Base-by-base conservation (phyloP, 2,888 invertebrate species). In the Agrotis clavis region DNA sequence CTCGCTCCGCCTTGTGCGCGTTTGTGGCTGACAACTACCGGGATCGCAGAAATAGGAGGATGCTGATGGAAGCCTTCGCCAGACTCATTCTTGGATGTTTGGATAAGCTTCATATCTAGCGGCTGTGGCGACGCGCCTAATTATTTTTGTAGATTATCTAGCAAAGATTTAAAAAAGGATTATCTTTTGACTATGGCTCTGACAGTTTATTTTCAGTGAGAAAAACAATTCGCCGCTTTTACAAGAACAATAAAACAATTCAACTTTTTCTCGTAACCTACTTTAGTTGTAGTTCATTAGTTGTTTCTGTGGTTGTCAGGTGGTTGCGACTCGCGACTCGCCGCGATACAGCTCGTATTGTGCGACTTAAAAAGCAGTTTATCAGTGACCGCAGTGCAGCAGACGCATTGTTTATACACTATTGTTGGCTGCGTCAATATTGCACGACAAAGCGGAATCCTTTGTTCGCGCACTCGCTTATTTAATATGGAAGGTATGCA, bases 391-490 rank as follows among this genome's bases (percentile, higher is more conserved):
- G 74, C 74, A 74, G 71, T 69, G 83, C 63, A 71, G 66, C 41
- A 71, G 59, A 65, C 57, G 47, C 69, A 71, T 84, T 86, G 74
- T 86, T 77, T 71, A 71, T 74, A 45, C 47, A 72, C 69, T 77
- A 82, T 84, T 85, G 82, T 79, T 59, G 74, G 65, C 57, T 75
- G 77, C 61, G 74, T 67, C 82, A 72, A 80, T 85, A 87, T 78
- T 83, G 74, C 69, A 66, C 78, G 71, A 84, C 82, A 86, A 80
- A 81, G 77, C 67, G 62, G 71, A 70, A 61, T 62, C 77, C 86
- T 87, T 86, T 89, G 88, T 88, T 83, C 76, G 79, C 62, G 69
- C 64, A 61, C 79, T 62, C 60, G 79, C 77, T 79, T 86, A 83
- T 85, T 83, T 82, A 82, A 78, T 86, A 83, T 83, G 68, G 72